A percentile compares a stretch with the other conserved stretches of the same genome.
phyloP scores from a whole-genome alignment of 2,888 invertebrate species.

The Acanthosepion esculentum region DNA sequence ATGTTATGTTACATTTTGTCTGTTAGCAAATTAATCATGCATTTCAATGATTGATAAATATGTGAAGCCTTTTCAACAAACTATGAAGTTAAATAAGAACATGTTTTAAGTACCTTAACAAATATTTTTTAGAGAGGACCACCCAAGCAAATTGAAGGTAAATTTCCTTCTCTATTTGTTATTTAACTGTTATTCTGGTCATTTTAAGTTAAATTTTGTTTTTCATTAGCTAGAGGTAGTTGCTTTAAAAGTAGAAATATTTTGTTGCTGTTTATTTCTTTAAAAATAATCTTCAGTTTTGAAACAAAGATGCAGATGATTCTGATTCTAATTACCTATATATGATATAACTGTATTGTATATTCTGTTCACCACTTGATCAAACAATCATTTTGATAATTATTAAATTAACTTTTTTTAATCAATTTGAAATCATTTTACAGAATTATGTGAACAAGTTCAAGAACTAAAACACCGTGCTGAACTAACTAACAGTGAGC shows the following conservation, averaged over 20 bases:
- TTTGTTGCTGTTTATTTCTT: neutral
- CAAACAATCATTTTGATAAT: no score
- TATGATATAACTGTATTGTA: no score
- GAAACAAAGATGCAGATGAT: neutral
- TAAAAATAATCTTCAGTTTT: neutral
- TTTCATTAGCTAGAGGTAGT: neutral
- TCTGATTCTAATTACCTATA: neutral
- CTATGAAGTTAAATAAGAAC: neutral
- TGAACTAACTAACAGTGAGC: neutral
- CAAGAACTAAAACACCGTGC: neutral
- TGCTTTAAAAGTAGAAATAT: neutral
- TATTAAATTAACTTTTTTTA: no score
- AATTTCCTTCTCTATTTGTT: neutral
- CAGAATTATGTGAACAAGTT: neutral
- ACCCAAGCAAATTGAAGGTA: conserved; percentile 36
- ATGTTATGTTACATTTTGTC: no score
- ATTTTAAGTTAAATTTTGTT: neutral
- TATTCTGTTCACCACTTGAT: no score
- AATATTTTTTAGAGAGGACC: conserved; percentile 34
- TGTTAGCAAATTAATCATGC: no score
- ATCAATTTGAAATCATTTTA: neutral
- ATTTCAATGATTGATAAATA: no score
- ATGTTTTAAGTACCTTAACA: conserved; percentile 17
- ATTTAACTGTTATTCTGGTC: neutral
- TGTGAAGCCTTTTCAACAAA: neutral